A percentile compares a stretch with the other conserved stretches of the same genome.
Conservation (phyloP, 2,113 vertebrate species). For the Phyllostomus discolor region DNA sequence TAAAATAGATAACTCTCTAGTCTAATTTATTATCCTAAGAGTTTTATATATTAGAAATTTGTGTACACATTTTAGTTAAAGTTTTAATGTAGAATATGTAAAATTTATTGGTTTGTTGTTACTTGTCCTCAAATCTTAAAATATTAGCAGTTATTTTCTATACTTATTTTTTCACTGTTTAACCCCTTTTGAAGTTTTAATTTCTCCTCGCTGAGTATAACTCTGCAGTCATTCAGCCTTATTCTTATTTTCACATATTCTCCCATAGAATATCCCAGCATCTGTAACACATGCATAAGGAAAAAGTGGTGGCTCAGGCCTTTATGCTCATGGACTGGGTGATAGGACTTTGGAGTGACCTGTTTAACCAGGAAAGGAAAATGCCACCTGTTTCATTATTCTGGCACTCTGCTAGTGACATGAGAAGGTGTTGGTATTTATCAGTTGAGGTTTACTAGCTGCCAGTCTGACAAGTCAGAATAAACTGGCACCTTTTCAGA, state of each 20-base stretch:
- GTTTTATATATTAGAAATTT: background rate
- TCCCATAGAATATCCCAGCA: background rate
- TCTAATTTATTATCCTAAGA: background rate
- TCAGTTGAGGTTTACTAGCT: slow-evolving; percentile 8
- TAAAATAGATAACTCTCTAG: background rate
- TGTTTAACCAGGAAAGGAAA: background rate
- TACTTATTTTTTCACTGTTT: background rate
- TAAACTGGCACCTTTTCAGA: slow-evolving; percentile 17
- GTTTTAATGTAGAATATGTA: background rate
- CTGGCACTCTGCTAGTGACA: background rate
- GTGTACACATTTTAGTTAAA: background rate
- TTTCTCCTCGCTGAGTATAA: background rate
- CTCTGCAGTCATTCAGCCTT: background rate
- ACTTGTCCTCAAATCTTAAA: background rate
- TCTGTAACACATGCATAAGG: background rate
- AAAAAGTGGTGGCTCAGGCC: background rate
- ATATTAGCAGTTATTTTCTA: background rate
- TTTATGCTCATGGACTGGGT: background rate
- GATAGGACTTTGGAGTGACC: background rate
- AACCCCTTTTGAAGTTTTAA: background rate
- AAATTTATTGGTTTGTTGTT: background rate
- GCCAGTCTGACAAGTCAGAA: background rate
- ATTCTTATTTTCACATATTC: background rate
- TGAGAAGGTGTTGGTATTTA: background rate
- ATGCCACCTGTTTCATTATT: slow-evolving; percentile 51